Evolutionary conservation across 2,797 vertebrate species (phyloP).

Genomic region (Enteromius paludinosus): DNA sequence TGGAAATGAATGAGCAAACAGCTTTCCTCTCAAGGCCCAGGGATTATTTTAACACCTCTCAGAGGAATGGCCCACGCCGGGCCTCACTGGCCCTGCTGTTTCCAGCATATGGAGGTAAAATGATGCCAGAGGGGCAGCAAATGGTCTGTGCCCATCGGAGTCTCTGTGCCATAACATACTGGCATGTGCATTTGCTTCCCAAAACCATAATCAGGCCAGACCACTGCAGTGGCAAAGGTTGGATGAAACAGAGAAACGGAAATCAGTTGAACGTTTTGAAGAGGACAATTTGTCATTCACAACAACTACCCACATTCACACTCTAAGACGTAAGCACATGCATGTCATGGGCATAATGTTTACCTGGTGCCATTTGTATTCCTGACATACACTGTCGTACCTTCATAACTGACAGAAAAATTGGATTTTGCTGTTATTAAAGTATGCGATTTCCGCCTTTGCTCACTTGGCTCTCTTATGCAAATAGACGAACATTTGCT

Average conservation of each 20-base stretch:
- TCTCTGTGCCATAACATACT: constrained; percentile 65
- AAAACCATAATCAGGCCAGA: constrained; percentile 66
- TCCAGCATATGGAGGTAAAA: constrained; percentile 74
- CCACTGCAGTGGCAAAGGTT: constrained; percentile 18
- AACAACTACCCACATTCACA: constrained; percentile 64
- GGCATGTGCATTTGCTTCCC: constrained; percentile 65
- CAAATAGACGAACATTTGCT: constrained; percentile 74
- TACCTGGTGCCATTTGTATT: constrained; percentile 62
- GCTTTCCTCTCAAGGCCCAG: constrained; percentile 33
- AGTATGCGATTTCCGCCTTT: constrained; percentile 33
- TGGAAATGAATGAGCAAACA: constrained; percentile 32
- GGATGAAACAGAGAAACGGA: constrained; percentile 3
- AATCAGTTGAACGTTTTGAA: neutral
- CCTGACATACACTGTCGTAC: constrained; percentile 65
- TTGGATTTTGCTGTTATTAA: constrained; percentile 38
- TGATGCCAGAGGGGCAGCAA: constrained; percentile 70
- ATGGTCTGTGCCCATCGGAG: constrained; percentile 71
- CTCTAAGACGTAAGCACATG: constrained; percentile 40
- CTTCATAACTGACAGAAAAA: constrained; percentile 57
- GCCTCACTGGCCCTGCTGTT: constrained; percentile 61
- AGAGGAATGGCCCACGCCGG: constrained; percentile 68
- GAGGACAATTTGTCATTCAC: constrained; percentile 61
- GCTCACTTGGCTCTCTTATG: constrained; percentile 56
- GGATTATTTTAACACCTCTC: constrained; percentile 51
- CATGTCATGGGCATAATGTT: constrained; percentile 57